Percentiles rank a stretch among this genome's conserved stretches.
Evolutionary conservation across 2,113 vertebrate species (phyloP).

Genomic region (Actinemys pallida): DNA sequence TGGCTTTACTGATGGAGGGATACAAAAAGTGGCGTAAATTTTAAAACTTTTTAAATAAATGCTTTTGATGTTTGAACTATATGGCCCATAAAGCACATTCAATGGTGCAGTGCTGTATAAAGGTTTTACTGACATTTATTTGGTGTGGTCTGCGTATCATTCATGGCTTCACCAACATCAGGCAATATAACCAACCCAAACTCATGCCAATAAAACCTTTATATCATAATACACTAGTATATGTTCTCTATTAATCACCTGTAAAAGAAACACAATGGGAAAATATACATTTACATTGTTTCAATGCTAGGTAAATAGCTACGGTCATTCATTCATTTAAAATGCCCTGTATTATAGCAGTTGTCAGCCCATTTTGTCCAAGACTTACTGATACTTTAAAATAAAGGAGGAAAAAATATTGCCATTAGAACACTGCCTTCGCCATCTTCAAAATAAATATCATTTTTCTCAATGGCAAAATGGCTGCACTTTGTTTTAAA

Average conservation of each 20-base stretch:
- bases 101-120: not conserved
- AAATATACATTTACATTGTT: accelerated
- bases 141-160: not conserved
- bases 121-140: not conserved
- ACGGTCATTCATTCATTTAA: not conserved
- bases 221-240: not conserved
- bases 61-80: not conserved
- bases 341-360: not conserved
- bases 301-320: not conserved
- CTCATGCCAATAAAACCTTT: not conserved
- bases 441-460: accelerated
- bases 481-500: not conserved
- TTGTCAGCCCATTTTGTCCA: not conserved
- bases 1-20: not conserved
- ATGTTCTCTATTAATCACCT: not conserved
- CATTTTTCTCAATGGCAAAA: not conserved
- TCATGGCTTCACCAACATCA: not conserved
- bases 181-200: not conserved
- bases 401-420: not conserved
- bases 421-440: not conserved
- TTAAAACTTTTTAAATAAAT: not conserved
- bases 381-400: not conserved
- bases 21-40: not conserved
- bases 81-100: not conserved
- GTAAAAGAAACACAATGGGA: not conserved